A percentile compares a stretch with the other conserved stretches of the same genome.
Evolutionary conservation across 2,888 invertebrate species (phyloP).

Genomic region (Sarcophaga variegata): DNA sequence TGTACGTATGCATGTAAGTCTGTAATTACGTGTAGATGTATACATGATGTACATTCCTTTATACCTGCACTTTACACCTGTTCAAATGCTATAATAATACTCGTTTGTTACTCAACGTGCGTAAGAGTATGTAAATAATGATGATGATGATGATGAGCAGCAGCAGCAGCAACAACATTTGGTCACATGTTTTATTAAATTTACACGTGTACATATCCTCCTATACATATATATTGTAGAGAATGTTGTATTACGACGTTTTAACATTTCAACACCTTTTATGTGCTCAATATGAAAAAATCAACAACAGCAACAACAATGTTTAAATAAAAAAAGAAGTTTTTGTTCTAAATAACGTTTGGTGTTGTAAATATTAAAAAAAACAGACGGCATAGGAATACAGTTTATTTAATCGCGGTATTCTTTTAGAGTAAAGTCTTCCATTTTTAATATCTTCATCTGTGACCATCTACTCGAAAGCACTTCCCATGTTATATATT

Average conservation of each 20-base stretch:
- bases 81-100: neutral
- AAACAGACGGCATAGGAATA: no score
- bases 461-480: no score
- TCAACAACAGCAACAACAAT: no score
- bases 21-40: neutral
- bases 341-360: no score
- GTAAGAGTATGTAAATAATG: neutral
- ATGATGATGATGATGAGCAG: neutral
- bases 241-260: neutral
- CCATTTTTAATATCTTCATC: no score
- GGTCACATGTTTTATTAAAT: neutral
- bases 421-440: no score
- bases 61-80: neutral
- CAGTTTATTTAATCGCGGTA: no score
- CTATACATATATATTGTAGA: neutral
- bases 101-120: neutral
- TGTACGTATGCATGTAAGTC: conserved; percentile 2
- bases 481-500: no score
- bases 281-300: conserved; percentile 2
- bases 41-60: neutral
- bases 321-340: no score
- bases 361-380: no score
- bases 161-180: neutral
- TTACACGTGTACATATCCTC: neutral
- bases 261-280: conserved; percentile 24